Percentiles rank a stretch among this genome's conserved stretches.
These are phyloP conservation scores for Nesoenas mayeri DNA, from an alignment of 2,113 vertebrate species.

Conservation along the genomic window DNA sequence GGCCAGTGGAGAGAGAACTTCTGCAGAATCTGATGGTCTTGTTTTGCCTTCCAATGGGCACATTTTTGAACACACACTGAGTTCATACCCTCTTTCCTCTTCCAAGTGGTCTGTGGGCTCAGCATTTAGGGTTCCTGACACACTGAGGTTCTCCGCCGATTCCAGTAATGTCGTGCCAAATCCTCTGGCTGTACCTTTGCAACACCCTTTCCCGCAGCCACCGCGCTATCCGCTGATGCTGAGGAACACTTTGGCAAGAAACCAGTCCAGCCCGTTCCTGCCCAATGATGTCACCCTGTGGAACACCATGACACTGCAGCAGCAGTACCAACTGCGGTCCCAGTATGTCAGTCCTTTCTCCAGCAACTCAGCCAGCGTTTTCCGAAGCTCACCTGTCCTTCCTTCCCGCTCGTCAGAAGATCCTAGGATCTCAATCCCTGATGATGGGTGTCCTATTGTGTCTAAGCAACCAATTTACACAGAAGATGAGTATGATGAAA, in stretches of 20 bases:
- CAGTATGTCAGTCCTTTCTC: slow-evolving; percentile 94
- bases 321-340: slow-evolving; percentile 95
- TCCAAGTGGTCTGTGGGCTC: slow-evolving; percentile 98
- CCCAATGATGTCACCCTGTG: slow-evolving; percentile 94
- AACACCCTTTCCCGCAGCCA: slow-evolving; percentile 91
- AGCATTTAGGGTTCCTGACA: slow-evolving; percentile 94
- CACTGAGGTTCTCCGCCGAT: slow-evolving; percentile 88
- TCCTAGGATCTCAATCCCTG: slow-evolving; percentile 83
- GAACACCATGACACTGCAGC: slow-evolving; percentile 97
- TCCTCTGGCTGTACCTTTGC: slow-evolving; percentile 85
- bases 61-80: slow-evolving; percentile 89
- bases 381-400: slow-evolving; percentile 87
- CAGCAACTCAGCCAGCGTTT: slow-evolving; percentile 77
- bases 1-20: slow-evolving; percentile 73
- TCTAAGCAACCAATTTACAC: slow-evolving; percentile 89
- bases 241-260: slow-evolving; percentile 90
- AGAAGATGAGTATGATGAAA: slow-evolving; percentile 94
- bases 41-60: slow-evolving; percentile 87
- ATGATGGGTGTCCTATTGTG: slow-evolving; percentile 85
- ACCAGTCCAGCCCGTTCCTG: slow-evolving; percentile 87
- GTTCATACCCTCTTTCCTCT: slow-evolving; percentile 88
- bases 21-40: slow-evolving; percentile 80
- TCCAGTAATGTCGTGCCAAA: slow-evolving; percentile 81
- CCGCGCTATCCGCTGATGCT: slow-evolving; percentile 93
- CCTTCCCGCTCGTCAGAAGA: slow-evolving; percentile 83